Base-by-base conservation (phyloP, 2,113 vertebrate species). In the Trogon surrucura region DNA sequence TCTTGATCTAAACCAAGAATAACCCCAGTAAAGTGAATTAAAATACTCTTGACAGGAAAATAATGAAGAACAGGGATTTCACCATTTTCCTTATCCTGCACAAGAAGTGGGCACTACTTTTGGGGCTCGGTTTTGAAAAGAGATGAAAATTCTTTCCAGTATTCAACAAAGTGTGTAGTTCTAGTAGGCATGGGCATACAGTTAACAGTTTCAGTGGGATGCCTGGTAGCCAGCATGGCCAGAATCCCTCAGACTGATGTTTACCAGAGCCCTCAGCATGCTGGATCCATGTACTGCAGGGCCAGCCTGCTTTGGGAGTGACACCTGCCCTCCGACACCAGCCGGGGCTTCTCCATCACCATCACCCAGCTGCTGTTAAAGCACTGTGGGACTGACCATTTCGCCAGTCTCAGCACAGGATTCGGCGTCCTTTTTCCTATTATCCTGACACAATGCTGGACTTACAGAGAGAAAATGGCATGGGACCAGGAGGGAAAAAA, bases 131-230 rank as follows among this genome's bases (percentile, higher is more conserved):
- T 25, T 75, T 93, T 48, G 9, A 32, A 64, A 69, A 45, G 14
- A 56, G 13, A 1, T 48, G 29, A 25, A 65, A 38, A 58, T 53
- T 60, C 34, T 67, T 75, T 38, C 29, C 8, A 7, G 6, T 0
- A 0, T 65, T 47, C 21, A 36, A 50, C 8, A 13, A 60, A 45
- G 3, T 21, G 10, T 0, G 0, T 57, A 4, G 0, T 2, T 62
- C 25, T 44, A 4, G 15, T 57, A 73, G 17, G 21, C 27, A 53
- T 26, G 23, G 51, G 44, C 4, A 2, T 34, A 30, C 8, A 11
- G 8, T 25, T 58, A 53, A 64, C 23, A 50, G 20, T 56, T 64
- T 41, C 45, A 73, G 8, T 19, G 10, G 16, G 6, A 18, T 56
- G 8, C 13, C n/a, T 74, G 38, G 11, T 23, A 56, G 23, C 26